phyloP scores from a whole-genome alignment of 2,113 vertebrate species.

The Aptenodytes forsteri region DNA sequence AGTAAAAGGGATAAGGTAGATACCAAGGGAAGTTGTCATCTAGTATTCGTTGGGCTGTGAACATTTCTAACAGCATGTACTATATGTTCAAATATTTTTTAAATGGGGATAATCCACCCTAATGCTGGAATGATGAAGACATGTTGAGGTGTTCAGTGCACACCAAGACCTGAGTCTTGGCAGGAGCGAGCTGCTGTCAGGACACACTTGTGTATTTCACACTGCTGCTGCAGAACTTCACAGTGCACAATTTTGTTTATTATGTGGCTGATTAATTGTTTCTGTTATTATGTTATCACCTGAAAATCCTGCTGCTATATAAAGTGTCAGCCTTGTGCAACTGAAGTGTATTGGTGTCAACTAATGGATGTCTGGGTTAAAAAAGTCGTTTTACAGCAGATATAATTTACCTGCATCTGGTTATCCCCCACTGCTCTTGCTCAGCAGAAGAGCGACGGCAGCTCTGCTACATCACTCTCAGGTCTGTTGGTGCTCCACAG shows the following conservation, averaged over 20 bases:
- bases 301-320: constrained; percentile 24
- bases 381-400: constrained; percentile 28
- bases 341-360: background rate
- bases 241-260: constrained; percentile 30
- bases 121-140: background rate
- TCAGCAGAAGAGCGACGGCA: background rate
- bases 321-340: background rate
- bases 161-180: background rate
- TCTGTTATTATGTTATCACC: constrained; percentile 17
- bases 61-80: background rate
- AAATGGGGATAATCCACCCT: background rate
- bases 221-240: background rate
- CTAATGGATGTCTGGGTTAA: constrained; percentile 33
- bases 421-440: background rate
- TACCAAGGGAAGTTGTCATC: background rate
- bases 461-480: background rate
- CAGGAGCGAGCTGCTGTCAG: background rate
- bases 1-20: background rate
- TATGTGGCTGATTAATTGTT: constrained; percentile 55
- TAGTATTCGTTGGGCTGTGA: background rate
- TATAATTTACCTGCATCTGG: constrained; percentile 33
- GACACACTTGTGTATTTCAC: background rate
- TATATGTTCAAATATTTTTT: background rate
- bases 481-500: background rate
- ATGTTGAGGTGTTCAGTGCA: background rate